Conservation (phyloP, 2,888 invertebrate species). For the Cryptops parisi region DNA sequence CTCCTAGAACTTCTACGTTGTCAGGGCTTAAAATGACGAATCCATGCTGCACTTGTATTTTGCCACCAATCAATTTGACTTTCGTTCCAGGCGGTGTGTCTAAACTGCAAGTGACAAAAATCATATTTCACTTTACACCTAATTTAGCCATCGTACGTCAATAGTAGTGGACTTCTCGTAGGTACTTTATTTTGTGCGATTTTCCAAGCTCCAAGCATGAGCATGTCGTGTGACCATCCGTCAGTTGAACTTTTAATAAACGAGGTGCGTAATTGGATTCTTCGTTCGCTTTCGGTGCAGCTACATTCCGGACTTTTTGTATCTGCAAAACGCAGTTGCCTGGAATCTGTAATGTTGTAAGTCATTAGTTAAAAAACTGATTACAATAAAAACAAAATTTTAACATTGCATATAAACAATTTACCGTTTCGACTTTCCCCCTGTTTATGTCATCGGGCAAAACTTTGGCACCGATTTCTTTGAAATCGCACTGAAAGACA, state of each 20-base stretch:
- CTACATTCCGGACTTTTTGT: slow-evolving; percentile 70
- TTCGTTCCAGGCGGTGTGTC: slow-evolving; percentile 87
- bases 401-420: too few relatives aligned
- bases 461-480: slow-evolving; percentile 61
- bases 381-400: slow-evolving; percentile 3
- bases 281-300: slow-evolving; percentile 81
- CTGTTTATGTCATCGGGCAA: slow-evolving; percentile 53
- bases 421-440: slow-evolving; percentile 34
- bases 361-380: background rate
- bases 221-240: slow-evolving; percentile 65
- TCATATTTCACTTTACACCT: too few relatives aligned
- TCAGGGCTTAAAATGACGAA: slow-evolving; percentile 53
- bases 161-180: background rate
- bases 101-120: slow-evolving; percentile 35
- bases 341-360: slow-evolving; percentile 36
- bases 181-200: slow-evolving; percentile 45
- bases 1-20: slow-evolving; percentile 61
- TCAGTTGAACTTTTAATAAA: slow-evolving; percentile 65
- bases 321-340: slow-evolving; percentile 58
- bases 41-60: slow-evolving; percentile 50
- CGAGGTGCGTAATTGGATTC: slow-evolving; percentile 66
- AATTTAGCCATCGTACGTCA: background rate
- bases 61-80: slow-evolving; percentile 41
- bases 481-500: slow-evolving; percentile 45
- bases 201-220: slow-evolving; percentile 62